phyloP scores from a whole-genome alignment of 2,113 vertebrate species.

The Nycticebus coucang region DNA sequence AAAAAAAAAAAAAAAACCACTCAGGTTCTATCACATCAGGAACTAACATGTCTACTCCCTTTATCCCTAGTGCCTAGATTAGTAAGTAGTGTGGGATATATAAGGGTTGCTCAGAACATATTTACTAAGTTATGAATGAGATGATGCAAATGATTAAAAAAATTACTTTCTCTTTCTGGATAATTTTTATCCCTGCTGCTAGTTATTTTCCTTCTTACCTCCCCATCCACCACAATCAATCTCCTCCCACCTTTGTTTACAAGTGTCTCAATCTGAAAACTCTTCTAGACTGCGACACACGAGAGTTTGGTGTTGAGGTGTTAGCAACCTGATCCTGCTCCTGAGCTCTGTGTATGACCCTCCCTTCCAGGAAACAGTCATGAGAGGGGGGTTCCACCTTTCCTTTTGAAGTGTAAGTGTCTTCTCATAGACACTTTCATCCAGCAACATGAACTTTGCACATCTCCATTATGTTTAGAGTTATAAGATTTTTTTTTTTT shows the following conservation, averaged over 20 bases:
- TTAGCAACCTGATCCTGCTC: neutral
- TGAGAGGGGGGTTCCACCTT: neutral
- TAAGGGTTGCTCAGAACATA: neutral
- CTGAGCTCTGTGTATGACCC: neutral
- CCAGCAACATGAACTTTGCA: neutral
- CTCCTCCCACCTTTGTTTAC: neutral
- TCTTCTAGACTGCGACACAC: neutral
- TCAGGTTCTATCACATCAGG: neutral
- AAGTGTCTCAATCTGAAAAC: neutral
- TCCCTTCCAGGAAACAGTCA: neutral
- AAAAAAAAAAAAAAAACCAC: neutral
- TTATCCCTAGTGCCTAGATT: neutral
- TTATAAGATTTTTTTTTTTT: constrained; percentile 84
- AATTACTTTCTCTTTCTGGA: neutral
- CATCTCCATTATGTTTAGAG: constrained; percentile 85
- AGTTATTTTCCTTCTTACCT: neutral
- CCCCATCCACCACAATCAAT: neutral
- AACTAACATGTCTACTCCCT: neutral
- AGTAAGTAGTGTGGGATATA: neutral
- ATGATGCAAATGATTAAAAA: neutral
- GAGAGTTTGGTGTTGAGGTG: neutral
- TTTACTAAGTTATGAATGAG: neutral
- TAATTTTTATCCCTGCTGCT: neutral
- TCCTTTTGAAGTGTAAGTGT: neutral
- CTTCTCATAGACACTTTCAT: neutral